A percentile compares a stretch with the other conserved stretches of the same genome.
These are phyloP conservation scores for Nylanderia fulva DNA, from an alignment of 1,140 invertebrate species.

Conservation along the genomic window DNA sequence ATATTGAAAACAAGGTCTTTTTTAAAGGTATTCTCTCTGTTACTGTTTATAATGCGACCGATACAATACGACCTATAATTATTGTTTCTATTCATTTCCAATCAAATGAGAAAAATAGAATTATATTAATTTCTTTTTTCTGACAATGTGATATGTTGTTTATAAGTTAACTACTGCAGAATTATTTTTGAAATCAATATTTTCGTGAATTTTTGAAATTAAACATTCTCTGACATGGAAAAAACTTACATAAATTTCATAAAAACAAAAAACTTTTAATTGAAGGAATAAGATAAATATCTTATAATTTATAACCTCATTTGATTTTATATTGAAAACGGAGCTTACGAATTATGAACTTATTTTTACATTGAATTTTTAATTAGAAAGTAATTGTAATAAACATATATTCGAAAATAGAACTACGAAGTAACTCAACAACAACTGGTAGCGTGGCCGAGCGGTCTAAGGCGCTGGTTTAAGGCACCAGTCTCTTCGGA, in stretches of 20 bases:
- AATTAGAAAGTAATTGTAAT: neutral
- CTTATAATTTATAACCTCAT: neutral
- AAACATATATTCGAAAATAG: neutral
- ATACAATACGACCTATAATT: neutral
- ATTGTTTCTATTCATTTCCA: neutral
- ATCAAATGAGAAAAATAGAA: neutral
- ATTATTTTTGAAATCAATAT: neutral
- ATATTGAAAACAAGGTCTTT: neutral
- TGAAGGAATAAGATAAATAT: neutral
- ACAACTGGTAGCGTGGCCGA: conserved; percentile 75
- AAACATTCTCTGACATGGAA: neutral
- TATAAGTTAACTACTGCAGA: neutral
- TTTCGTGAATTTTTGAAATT: neutral
- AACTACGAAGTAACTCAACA: neutral
- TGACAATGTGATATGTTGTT: neutral
- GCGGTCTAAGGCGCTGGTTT: conserved; percentile 89
- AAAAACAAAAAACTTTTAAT: neutral
- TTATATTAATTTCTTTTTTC: neutral
- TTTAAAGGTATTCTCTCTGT: neutral
- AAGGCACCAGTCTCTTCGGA: conserved; percentile 99
- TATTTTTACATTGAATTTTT: neutral
- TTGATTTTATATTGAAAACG: neutral
- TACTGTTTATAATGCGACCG: conserved; percentile 19
- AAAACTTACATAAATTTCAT: neutral
- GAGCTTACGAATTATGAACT: neutral